Evolutionary conservation across 2,797 vertebrate species (phyloP), one percentile per base, ranked within the genome.

Genomic region (Sebastes cheni): DNA sequence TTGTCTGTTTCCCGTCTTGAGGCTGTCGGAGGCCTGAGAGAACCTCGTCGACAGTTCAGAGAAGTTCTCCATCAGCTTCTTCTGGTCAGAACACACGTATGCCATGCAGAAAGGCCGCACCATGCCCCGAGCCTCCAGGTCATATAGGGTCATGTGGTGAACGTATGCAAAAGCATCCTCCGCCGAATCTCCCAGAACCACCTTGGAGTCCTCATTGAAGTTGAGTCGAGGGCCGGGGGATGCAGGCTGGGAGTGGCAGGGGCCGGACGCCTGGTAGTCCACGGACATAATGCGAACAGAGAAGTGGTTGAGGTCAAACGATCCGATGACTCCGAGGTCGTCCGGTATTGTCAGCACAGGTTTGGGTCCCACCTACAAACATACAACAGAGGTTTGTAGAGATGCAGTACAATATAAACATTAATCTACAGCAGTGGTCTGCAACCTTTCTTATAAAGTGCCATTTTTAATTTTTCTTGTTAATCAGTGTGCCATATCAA

Each of bases 211-310:
- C 91, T 99, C 97, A 77, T 97, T 97, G 2, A 99, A 99, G 92
- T 97, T 94, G 61, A 95, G 92, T 22, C 86, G 91, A 14, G 90
- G 92, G 4, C 93, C 89, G 0, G 89, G 18, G 30, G 78, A 75
- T 1, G 69, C 2, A 0, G 86, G 70, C 0, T 79, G 42, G n/a
- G 30, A 87, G 30, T 97, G 95, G 13, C 96, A 92, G 3, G 98
- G 96, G 0, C 97, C 97, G 1, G 97, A 97, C 4, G 97, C 97
- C 92, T 99, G 99, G 84, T 99, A 99, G 92, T 99, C 99, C 94
- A 99, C 98, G 0, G 99, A 99, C 99, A 99, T 99, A 88, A 99
- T 97, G 71, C 98, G 96, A 16, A 99, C 95, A 1, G 98, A 97
- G 90, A 99, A 99, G 86, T 98, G 97, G 88, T 99, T 99, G 80